A percentile compares a stretch with the other conserved stretches of the same genome.
Conservation (phyloP, 2,113 vertebrate species). For the human region GRCh38 chr2:54931501-54932000, state of each 20-base stretch:
- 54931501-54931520: not conserved
- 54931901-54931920: conserved; percentile 3
- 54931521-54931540: not conserved
- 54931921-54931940: conserved; percentile 22
- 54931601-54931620: not conserved
- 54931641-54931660: not conserved
- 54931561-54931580: not conserved
- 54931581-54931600: not conserved
- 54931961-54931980: not conserved
- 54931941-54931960: conserved; percentile 4
- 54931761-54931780: not conserved
- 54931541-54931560: not conserved
- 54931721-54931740: not conserved
- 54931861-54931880: not conserved
- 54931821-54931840: not conserved
- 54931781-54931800: not conserved
- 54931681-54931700: not conserved
- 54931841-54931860: not conserved
- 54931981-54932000: conserved; percentile 10
- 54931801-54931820: not conserved
- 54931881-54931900: not conserved
- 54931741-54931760: not conserved
- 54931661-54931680: not conserved
- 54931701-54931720: not conserved
- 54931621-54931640: not conserved